Evolutionary conservation across 92 coral and sea anemone species (phyloP).

Genomic region (Ricordea florida): DNA sequence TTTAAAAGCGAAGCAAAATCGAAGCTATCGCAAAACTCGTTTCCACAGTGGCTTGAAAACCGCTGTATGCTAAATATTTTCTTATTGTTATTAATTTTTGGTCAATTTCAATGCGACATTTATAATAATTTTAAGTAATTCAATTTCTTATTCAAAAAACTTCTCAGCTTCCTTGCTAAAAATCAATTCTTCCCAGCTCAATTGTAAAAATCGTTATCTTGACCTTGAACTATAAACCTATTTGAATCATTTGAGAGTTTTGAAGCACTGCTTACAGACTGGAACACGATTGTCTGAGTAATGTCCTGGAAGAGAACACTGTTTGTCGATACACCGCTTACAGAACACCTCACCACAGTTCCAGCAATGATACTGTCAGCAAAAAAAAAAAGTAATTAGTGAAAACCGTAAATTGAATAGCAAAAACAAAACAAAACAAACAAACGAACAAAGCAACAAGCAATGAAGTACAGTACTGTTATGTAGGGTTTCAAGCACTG

Average conservation of each 20-base stretch:
- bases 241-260: constrained; percentile 35
- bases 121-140: too few species aligned
- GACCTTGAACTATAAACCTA: not conserved
- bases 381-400: not conserved
- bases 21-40: too few species aligned
- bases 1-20: too few species aligned
- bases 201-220: not conserved
- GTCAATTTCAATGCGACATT: too few species aligned
- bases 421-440: not conserved
- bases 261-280: constrained; percentile 90
- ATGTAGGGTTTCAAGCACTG: too few species aligned
- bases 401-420: not conserved
- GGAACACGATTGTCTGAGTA: constrained; percentile 99
- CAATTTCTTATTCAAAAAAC: too few species aligned
- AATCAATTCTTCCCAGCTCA: not conserved
- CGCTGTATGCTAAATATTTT: too few species aligned
- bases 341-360: constrained; percentile 98
- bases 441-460: too few species aligned
- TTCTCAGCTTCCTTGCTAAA: too few species aligned
- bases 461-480: too few species aligned
- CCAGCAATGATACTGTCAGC: constrained; percentile 93
- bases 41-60: too few species aligned
- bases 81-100: too few species aligned
- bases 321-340: constrained; percentile 89
- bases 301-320: constrained; percentile 93